These are phyloP conservation scores for Diarsia dahlii DNA, from an alignment of 2,888 invertebrate species.

Conservation along the genomic window DNA sequence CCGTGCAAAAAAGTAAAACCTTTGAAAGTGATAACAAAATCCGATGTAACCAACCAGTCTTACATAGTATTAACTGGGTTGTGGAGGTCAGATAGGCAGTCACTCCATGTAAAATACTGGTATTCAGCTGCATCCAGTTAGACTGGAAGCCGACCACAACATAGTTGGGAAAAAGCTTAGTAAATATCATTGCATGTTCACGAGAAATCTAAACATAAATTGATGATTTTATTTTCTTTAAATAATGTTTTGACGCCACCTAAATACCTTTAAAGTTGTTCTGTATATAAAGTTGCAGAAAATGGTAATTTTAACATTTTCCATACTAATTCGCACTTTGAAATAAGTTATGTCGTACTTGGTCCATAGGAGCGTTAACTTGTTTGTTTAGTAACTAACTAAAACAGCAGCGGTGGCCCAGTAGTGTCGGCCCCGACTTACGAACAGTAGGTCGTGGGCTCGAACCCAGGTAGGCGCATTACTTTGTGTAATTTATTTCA, in stretches of 20 bases:
- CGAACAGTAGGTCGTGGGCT: no score
- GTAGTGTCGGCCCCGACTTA: no score
- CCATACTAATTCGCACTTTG: conserved; percentile 6
- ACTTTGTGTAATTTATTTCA: no score
- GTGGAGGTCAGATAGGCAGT: background rate
- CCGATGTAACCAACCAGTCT: background rate
- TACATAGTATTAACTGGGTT: background rate
- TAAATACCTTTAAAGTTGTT: conserved; percentile 9
- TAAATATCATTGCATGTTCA: background rate
- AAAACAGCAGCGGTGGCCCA: no score
- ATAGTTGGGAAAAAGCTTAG: background rate
- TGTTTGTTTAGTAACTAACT: background rate
- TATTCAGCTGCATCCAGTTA: background rate
- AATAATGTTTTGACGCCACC: conserved; percentile 9
- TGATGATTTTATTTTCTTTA: conserved; percentile 24
- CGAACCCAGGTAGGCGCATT: no score
- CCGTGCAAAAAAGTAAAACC: no score
- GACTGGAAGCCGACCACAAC: background rate
- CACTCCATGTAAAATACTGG: background rate
- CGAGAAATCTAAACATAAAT: conserved; percentile 17
- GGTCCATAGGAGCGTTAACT: background rate
- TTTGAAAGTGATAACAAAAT: no score
- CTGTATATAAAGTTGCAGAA: conserved; percentile 1
- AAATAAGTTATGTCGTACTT: conserved; percentile 1
- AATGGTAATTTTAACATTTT: conserved; percentile 41